Conservation (phyloP, 2,888 invertebrate genomes). For the Acrobasis suavella region DNA sequence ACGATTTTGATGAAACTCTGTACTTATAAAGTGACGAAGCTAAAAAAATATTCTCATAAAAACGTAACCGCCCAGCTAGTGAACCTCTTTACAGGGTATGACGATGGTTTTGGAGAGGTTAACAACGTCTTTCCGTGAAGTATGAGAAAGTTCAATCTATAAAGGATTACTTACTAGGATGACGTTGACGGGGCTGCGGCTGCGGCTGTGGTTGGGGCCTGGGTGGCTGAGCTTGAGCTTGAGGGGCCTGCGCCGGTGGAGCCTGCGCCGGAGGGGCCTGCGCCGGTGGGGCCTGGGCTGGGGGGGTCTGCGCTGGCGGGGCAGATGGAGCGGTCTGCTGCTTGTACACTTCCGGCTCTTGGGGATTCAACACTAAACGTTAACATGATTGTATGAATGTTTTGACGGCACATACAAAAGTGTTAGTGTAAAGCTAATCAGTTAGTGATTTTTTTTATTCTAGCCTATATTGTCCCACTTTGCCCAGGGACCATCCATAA, state of each 20-base stretch:
- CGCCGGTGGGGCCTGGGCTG: constrained; percentile 24
- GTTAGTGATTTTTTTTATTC: too few species aligned
- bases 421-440: too few species aligned
- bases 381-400: constrained; percentile 35
- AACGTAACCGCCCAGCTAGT: too few species aligned
- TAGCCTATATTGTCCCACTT: too few species aligned
- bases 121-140: too few species aligned
- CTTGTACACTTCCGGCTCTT: constrained; percentile 46
- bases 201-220: constrained; percentile 32
- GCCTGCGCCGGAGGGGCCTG: constrained; percentile 23
- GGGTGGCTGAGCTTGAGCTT: constrained; percentile 29
- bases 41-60: too few species aligned
- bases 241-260: constrained; percentile 26
- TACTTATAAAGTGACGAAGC: too few species aligned
- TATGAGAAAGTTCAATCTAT: not conserved
- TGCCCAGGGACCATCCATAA: too few species aligned
- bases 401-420: constrained; percentile 22
- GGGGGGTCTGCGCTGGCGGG: constrained; percentile 24
- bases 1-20: too few species aligned
- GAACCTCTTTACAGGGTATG: too few species aligned
- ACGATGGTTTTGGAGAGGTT: too few species aligned
- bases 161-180: constrained; percentile 50
- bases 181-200: constrained; percentile 34
- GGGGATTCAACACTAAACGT: constrained; percentile 65
- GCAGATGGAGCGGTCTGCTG: constrained; percentile 23